Conservation (phyloP, 1,140 invertebrate genomes). For the Anoplolepis gracilipes region DNA sequence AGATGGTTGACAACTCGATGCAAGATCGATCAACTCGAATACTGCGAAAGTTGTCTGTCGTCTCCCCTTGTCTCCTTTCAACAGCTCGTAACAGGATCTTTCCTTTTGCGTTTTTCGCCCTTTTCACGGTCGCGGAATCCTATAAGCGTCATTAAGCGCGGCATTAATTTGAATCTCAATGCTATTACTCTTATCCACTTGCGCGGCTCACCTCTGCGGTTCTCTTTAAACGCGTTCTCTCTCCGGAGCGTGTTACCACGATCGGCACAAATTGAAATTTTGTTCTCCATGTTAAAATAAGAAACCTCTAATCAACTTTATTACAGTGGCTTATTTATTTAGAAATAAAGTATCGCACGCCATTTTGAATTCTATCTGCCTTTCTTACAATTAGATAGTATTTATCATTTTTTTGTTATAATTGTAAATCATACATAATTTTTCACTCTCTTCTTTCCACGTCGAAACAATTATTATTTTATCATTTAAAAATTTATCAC, state of each 20-base stretch:
- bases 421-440: neutral
- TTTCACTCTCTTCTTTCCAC: neutral
- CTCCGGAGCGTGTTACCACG: neutral
- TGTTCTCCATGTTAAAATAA: neutral
- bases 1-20: neutral
- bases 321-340: neutral
- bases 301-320: neutral
- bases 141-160: conserved; percentile 67
- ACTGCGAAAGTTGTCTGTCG: neutral
- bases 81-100: conserved; percentile 32
- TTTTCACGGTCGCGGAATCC: conserved; percentile 44
- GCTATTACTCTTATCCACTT: conserved; percentile 62
- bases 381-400: neutral
- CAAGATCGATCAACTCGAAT: neutral
- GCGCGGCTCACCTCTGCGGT: conserved; percentile 16
- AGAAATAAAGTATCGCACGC: no score
- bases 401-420: neutral
- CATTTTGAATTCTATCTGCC: neutral
- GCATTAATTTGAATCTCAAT: conserved; percentile 69
- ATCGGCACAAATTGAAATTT: conserved; percentile 43
- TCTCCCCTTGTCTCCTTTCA: neutral
- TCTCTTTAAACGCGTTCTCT: conserved; percentile 11
- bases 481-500: neutral
- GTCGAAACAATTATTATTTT: neutral
- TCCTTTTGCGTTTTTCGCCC: neutral